phyloP scores from a whole-genome alignment of 2,888 invertebrate genomes.

The Tenthredo scrophulariae region DNA sequence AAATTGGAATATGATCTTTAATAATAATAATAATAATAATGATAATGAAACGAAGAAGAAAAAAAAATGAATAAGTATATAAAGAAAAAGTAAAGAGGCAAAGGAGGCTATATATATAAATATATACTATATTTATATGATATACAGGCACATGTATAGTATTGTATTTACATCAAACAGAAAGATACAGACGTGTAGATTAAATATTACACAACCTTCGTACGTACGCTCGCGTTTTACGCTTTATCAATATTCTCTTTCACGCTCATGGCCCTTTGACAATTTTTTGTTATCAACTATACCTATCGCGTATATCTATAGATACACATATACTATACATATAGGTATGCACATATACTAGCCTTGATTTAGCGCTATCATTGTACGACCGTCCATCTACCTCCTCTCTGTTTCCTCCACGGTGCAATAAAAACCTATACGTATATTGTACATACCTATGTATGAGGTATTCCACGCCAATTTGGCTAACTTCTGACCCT shows the following conservation, averaged over 20 bases:
- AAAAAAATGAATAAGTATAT: neutral
- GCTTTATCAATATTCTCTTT: constrained; percentile 38
- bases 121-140: too few species aligned
- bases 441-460: too few species aligned
- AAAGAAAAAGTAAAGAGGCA: neutral
- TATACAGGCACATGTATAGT: too few species aligned
- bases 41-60: too few species aligned
- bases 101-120: neutral
- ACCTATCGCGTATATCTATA: neutral
- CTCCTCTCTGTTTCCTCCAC: neutral
- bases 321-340: neutral
- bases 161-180: constrained; percentile 28
- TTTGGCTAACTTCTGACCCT: too few species aligned
- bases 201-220: constrained; percentile 35
- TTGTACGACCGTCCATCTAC: neutral
- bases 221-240: constrained; percentile 18
- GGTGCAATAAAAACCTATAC: constrained; percentile 16
- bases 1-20: too few species aligned
- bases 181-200: constrained; percentile 14
- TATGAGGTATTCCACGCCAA: too few species aligned
- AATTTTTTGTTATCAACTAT: constrained; percentile 18
- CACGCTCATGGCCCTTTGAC: neutral
- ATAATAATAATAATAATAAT: too few species aligned
- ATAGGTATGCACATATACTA: neutral
- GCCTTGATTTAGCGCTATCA: neutral